A percentile compares a stretch with the other conserved stretches of the same genome.
phyloP scores from a whole-genome alignment of 2,888 invertebrate species.

The Hyppa rectilinea region DNA sequence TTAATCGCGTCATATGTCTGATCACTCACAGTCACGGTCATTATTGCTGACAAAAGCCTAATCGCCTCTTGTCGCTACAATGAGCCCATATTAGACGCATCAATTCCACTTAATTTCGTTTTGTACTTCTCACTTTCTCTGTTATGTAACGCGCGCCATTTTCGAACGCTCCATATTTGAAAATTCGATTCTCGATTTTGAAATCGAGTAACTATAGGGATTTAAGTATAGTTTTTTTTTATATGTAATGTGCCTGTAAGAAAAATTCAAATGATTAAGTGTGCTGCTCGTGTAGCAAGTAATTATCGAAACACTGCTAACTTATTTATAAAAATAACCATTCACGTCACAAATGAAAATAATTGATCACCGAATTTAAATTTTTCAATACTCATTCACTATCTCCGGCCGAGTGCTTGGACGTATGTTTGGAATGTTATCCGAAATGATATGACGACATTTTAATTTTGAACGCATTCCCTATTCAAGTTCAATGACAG shows the following conservation, averaged over 20 bases:
- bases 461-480: conserved; percentile 66
- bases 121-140: conserved; percentile 71
- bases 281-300: not conserved
- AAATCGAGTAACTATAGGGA: conserved; percentile 39
- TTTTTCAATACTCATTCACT: conserved; percentile 32
- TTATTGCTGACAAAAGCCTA: conserved; percentile 68
- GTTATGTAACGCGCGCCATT: conserved; percentile 66
- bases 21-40: conserved; percentile 50
- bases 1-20: conserved; percentile 55
- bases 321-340: conserved; percentile 1
- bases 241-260: not conserved
- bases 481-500: conserved; percentile 83
- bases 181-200: conserved; percentile 56
- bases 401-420: conserved; percentile 11
- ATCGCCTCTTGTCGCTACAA: conserved; percentile 68
- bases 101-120: conserved; percentile 77
- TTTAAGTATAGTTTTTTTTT: conserved; percentile 21
- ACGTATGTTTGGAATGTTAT: conserved; percentile 57
- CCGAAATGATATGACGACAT: conserved; percentile 55
- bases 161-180: conserved; percentile 68
- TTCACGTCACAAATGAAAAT: conserved; percentile 6
- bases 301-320: not conserved
- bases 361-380: conserved; percentile 24
- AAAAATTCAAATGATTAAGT: not conserved
- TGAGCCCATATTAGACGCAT: conserved; percentile 74